Percentiles rank a stretch among this genome's conserved stretches.
Evolutionary conservation across 2,888 invertebrate genomes (phyloP).

Genomic region (Chromoteleia sp.): DNA sequence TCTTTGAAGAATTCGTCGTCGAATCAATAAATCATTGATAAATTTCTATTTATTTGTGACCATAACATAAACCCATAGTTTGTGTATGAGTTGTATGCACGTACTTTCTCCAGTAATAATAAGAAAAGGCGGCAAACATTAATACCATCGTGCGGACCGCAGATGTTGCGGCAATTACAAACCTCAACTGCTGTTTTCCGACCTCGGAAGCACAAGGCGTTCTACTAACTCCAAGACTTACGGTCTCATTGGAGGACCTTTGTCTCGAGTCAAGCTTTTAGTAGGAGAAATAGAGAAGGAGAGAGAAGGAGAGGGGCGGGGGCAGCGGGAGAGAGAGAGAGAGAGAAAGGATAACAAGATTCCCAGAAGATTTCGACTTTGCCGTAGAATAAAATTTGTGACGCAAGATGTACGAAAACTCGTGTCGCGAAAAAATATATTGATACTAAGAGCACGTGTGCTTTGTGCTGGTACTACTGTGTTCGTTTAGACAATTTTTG

Average conservation of each 20-base stretch:
- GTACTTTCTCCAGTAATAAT: slow-evolving; percentile 51
- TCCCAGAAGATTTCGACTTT: slow-evolving; percentile 65
- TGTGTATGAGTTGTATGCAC: slow-evolving; percentile 52
- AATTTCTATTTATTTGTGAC: slow-evolving; percentile 28
- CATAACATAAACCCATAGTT: slow-evolving; percentile 23
- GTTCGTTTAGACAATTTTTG: slow-evolving; percentile 16
- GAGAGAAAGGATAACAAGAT: slow-evolving; percentile 36
- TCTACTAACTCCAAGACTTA: slow-evolving; percentile 71
- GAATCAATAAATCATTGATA: slow-evolving; percentile 12
- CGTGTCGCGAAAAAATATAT: slow-evolving; percentile 28
- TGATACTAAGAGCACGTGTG: slow-evolving; percentile 38
- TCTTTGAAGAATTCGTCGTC: background rate
- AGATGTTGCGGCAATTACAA: slow-evolving; percentile 85
- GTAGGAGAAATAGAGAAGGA: slow-evolving; percentile 32
- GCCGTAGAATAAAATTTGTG: slow-evolving; percentile 67
- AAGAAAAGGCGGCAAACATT: slow-evolving; percentile 79
- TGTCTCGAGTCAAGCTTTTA: slow-evolving; percentile 51
- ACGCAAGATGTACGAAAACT: slow-evolving; percentile 40
- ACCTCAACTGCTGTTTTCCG: slow-evolving; percentile 77
- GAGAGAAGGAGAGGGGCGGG: too few species aligned
- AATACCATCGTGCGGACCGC: slow-evolving; percentile 83
- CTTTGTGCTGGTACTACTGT: slow-evolving; percentile 15
- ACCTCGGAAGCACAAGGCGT: slow-evolving; percentile 72
- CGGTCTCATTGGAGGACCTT: slow-evolving; percentile 89
- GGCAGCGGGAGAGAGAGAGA: slow-evolving; percentile 30